Percentiles rank a stretch among this genome's conserved stretches.
These are phyloP conservation scores for Chiroxiphia lanceolata DNA, from an alignment of 2,797 vertebrate genomes.

Conservation along the genomic window DNA sequence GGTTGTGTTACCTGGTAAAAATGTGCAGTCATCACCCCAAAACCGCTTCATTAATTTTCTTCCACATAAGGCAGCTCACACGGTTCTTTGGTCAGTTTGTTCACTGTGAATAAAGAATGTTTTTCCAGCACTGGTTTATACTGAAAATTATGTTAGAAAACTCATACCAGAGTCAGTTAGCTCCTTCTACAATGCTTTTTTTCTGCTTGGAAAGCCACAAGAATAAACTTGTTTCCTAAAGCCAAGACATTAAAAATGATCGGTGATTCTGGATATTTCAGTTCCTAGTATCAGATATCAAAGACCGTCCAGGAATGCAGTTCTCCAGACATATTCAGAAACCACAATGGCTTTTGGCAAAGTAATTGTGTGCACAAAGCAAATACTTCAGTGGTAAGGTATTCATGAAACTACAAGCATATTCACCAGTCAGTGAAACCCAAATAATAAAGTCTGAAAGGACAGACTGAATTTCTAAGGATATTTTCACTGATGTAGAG, in stretches of 20 bases:
- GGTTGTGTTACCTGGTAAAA: not conserved
- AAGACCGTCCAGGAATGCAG: not conserved
- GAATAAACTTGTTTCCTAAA: not conserved
- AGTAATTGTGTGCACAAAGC: not conserved
- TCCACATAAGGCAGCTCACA: not conserved
- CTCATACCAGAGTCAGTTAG: not conserved
- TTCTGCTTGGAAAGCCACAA: not conserved
- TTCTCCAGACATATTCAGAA: not conserved
- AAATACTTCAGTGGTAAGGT: not conserved
- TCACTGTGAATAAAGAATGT: not conserved
- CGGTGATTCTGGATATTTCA: not conserved
- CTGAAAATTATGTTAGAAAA: not conserved
- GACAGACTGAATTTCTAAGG: not conserved
- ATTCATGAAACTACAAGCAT: not conserved
- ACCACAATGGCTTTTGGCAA: not conserved
- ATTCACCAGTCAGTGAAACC: not conserved
- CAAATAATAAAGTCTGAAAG: not conserved
- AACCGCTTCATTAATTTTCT: not conserved
- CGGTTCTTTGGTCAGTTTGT: not conserved
- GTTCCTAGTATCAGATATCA: not conserved
- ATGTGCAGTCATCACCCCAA: not conserved
- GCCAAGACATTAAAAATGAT: not conserved
- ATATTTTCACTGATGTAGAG: not conserved
- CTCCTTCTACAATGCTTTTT: not conserved
- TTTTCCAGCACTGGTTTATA: not conserved